Conservation (phyloP, 2,888 invertebrate species). For the Clostera curtula region DNA sequence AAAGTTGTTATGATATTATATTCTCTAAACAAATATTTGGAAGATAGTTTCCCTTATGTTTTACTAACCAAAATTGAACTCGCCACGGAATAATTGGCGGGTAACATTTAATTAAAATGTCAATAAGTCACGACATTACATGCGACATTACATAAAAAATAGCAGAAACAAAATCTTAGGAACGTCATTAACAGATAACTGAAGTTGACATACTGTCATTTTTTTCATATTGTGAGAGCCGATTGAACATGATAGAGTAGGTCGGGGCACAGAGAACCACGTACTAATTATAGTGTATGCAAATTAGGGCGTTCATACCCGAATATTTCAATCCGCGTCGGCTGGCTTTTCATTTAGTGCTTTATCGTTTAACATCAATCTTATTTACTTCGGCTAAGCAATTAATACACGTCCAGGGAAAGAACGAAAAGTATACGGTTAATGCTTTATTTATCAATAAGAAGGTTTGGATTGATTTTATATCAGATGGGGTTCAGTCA, state of each 20-base stretch:
- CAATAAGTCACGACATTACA: too few species aligned
- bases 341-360: constrained; percentile 51
- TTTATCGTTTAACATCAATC: constrained; percentile 47
- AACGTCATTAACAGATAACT: too few species aligned
- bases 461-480: constrained; percentile 9
- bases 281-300: constrained; percentile 60
- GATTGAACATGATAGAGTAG: constrained; percentile 7
- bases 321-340: constrained; percentile 58
- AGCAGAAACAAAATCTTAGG: too few species aligned
- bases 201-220: constrained; percentile 9
- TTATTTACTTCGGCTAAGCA: constrained; percentile 28
- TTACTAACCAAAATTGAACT: too few species aligned
- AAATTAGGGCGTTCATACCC: constrained; percentile 55
- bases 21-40: too few species aligned
- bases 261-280: constrained; percentile 36
- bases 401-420: constrained; percentile 27
- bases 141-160: too few species aligned
- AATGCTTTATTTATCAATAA: constrained; percentile 6
- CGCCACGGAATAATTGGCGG: too few species aligned
- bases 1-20: too few species aligned
- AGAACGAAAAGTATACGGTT: constrained; percentile 12
- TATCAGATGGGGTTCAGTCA: too few species aligned
- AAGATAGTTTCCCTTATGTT: too few species aligned
- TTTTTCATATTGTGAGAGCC: constrained; percentile 3
- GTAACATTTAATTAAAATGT: too few species aligned